Evolutionary conservation across 2,113 vertebrate species (phyloP).

Genomic region (Ovis canadensis): DNA sequence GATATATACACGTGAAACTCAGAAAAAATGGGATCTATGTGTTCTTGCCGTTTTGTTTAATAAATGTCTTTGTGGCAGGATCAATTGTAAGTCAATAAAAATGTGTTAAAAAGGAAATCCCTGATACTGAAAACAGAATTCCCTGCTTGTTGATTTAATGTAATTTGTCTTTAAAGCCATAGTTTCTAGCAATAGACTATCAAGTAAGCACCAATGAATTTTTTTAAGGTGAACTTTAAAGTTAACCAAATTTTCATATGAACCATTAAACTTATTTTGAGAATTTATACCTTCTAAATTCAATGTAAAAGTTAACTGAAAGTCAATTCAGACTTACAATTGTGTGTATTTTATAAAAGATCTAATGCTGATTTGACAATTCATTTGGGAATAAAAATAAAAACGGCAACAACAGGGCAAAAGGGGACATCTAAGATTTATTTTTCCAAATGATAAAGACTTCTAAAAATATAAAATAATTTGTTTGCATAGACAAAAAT

Average conservation of each 20-base stretch:
- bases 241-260: neutral
- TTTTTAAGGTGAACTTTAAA: neutral
- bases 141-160: neutral
- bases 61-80: neutral
- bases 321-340: neutral
- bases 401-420: neutral
- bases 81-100: neutral
- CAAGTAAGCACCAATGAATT: neutral
- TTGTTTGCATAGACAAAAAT: neutral
- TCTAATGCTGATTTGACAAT: neutral
- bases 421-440: neutral
- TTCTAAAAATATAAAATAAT: neutral
- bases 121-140: neutral
- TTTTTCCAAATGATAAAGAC: neutral
- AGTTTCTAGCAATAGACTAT: neutral
- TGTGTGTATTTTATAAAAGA: conserved; percentile 9
- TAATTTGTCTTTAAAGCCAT: neutral
- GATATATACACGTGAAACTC: neutral
- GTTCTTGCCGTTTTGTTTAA: neutral
- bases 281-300: neutral
- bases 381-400: neutral
- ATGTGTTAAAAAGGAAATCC: neutral
- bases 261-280: neutral
- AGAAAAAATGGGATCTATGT: neutral
- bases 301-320: neutral